Evolutionary conservation across 2,888 invertebrate species (phyloP), one percentile per base, ranked within the genome.

Genomic region (Beris chalybata): DNA sequence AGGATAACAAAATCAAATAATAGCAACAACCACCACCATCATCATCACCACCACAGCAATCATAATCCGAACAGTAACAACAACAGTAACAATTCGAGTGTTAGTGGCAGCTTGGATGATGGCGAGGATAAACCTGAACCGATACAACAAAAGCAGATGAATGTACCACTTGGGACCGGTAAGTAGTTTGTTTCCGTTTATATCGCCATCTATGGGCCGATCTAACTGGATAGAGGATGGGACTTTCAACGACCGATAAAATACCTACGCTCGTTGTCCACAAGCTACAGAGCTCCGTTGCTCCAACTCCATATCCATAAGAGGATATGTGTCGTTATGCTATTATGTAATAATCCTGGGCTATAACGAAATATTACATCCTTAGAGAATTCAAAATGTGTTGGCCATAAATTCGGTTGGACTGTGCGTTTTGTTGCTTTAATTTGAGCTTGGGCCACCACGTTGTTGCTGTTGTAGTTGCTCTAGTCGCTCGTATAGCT

Each of bases 101-200:
- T 38, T 48, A 54, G 53, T 54, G 65, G 63, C 65, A 67, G 69
- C 48, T 65, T 64, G 15, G 57, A 66, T 31, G 74, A 76, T 70
- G 73, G 74, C 71, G 76, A 77, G 66, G 76, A 76, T 69, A 72
- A 73, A 71, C 72, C 73, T 70, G 74, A 76, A 71, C 69, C 69
- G 59, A 71, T 72, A 57, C 52, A 67, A 71, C 75, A 73, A 70
- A 73, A 74, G 71, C 72, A 75, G 74, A 74, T 73, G 72, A 79
- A 79, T 78, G 76, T 76, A 75, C 79, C 80, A 73, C 79, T 77
- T 72, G 80, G 80, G 79, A 80, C 73, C 75, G 80, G 80, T 80
- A 77, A 80, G 80, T 80, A 75, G 73, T 70, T 71, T 73, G 53
- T 68, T 69, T 61, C 38, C 32, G 50, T 54, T 61, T 61, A 52